phyloP scores from a whole-genome alignment of 2,888 invertebrate species.

The Megastigmus dorsalis region DNA sequence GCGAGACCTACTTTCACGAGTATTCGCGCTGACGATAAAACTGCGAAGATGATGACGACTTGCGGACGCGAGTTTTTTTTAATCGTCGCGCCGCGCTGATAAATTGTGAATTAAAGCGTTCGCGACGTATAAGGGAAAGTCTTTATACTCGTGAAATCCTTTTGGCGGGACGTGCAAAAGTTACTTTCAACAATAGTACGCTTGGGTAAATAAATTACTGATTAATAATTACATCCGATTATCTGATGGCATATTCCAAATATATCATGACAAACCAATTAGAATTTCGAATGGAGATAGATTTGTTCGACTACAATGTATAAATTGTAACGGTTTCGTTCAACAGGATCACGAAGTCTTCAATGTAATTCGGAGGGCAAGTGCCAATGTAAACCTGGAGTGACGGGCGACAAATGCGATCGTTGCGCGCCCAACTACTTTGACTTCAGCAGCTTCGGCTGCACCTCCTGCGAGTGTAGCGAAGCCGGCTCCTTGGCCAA shows the following conservation, averaged over 20 bases:
- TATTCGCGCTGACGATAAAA: not conserved
- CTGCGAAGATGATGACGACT: slow-evolving; percentile 15
- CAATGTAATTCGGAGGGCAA: slow-evolving; percentile 95
- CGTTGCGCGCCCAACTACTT: slow-evolving; percentile 89
- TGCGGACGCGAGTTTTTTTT: not conserved
- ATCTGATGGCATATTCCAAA: too few species aligned
- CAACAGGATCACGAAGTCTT: slow-evolving; percentile 89
- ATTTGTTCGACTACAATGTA: too few species aligned
- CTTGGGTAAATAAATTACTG: too few species aligned
- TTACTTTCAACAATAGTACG: too few species aligned
- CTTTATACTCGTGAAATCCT: not conserved
- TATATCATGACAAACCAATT: too few species aligned
- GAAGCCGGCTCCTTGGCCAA: slow-evolving; percentile 89
- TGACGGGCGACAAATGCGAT: slow-evolving; percentile 95
- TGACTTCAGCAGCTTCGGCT: slow-evolving; percentile 92
- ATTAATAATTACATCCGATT: too few species aligned
- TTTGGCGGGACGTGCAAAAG: not conserved
- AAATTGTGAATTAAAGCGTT: not conserved
- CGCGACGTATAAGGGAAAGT: not conserved
- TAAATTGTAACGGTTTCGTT: too few species aligned
- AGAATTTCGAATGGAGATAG: too few species aligned
- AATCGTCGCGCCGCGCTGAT: not conserved
- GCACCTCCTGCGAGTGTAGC: slow-evolving; percentile 94
- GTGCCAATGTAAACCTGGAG: slow-evolving; percentile 97
- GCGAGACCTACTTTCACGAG: slow-evolving; percentile 35